These are phyloP conservation scores for Ivindomyrus marchei DNA, from an alignment of 2,113 vertebrate species.

Conservation along the genomic window DNA sequence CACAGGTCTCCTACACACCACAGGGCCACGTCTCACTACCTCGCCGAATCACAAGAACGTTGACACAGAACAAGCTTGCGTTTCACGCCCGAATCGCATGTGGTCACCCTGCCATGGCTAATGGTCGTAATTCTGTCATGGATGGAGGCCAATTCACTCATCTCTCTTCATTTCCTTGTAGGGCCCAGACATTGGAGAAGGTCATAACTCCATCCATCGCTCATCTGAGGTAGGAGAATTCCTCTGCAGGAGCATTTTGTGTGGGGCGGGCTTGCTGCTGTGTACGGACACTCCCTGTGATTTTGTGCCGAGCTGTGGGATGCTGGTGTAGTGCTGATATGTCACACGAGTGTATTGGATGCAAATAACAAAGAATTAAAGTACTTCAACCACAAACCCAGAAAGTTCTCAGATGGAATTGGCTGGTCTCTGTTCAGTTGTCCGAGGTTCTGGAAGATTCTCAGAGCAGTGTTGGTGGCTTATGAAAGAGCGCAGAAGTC, in stretches of 20 bases:
- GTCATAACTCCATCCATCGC: slow-evolving; percentile 37
- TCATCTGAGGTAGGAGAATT: slow-evolving; percentile 51
- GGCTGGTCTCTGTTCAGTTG: background rate
- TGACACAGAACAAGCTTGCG: background rate
- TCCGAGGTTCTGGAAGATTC: background rate
- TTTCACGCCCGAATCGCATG: background rate
- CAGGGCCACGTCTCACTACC: background rate
- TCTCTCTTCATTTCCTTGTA: slow-evolving; percentile 34
- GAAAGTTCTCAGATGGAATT: background rate
- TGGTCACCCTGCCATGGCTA: background rate
- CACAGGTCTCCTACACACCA: background rate
- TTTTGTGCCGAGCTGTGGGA: background rate
- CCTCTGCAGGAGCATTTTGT: background rate
- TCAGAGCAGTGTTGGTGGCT: background rate
- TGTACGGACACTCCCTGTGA: background rate
- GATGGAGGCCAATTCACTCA: background rate
- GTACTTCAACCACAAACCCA: background rate
- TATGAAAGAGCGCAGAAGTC: background rate
- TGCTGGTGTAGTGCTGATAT: background rate
- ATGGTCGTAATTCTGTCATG: background rate
- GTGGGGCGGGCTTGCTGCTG: background rate
- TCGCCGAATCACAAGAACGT: background rate
- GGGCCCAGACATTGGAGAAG: slow-evolving; percentile 36
- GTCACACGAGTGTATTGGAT: background rate
- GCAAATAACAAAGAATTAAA: background rate